Conservation (phyloP, 2,113 vertebrate species). For the Myrmophylax atrothorax region DNA sequence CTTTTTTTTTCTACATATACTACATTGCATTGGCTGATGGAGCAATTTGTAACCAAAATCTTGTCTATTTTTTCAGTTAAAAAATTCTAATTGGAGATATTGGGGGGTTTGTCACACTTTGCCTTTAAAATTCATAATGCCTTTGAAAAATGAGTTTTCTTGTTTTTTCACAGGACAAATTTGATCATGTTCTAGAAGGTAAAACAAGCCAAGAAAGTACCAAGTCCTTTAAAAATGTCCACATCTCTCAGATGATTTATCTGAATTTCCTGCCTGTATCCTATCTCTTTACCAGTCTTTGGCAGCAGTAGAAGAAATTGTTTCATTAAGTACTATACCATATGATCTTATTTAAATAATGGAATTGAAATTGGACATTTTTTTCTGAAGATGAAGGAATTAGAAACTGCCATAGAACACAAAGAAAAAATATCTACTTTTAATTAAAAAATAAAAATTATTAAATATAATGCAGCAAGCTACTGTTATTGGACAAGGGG, state of each 20-base stretch:
- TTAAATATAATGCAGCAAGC: neutral
- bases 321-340: neutral
- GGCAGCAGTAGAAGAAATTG: neutral
- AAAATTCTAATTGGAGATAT: neutral
- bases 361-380: neutral
- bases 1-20: neutral
- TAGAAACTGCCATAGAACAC: neutral
- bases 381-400: neutral
- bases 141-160: neutral
- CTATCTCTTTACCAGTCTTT: neutral
- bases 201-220: neutral
- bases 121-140: neutral
- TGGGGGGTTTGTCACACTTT: neutral
- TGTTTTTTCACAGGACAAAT: neutral
- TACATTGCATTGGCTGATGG: neutral
- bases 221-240: neutral
- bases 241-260: neutral
- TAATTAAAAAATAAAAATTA: neutral
- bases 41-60: neutral
- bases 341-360: neutral
- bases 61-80: neutral
- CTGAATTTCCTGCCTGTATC: neutral
- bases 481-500: neutral
- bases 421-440: neutral
- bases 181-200: neutral